Base-by-base conservation (phyloP, 2,797 vertebrate species). In the Thunnus albacares region DNA sequence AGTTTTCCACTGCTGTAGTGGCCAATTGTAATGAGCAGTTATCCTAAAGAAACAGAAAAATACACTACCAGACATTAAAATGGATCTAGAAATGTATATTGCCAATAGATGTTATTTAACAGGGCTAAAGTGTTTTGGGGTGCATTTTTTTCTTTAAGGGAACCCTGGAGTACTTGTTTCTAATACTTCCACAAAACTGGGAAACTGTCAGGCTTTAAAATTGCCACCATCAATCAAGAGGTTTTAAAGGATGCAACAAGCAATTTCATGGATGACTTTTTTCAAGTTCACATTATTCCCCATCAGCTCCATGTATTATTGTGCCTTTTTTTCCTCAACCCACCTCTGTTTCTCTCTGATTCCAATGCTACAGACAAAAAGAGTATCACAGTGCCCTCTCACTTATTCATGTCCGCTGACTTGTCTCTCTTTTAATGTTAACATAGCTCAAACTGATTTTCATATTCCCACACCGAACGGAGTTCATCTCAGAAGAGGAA, bases 171-270 rank as follows among this genome's bases (percentile, higher is more conserved):
- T 87, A 75, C 79, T 88, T 52, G 82, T 56, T 85, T 88, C 89
- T 87, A 91, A 91, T 85, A 89, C 81, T 79, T 93, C 89, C 79
- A 84, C 76, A 47, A 58, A 85, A 89, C 91, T 89, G 88, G 81
- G 84, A 89, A 87, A 91, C 83, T 76, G 79, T 89, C 83, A 93
- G 56, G 85, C 84, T 91, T 92, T 92, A 91, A 95, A 95, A 94
- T 95, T 95, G 93, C 89, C 91, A 93, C 85, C 92, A 95, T 94
- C 89, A 91, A 93, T 93, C 89, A 94, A 92, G 86, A 87, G 77
- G 85, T 89, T 91, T 75, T 92, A 91, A 93, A 86, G 89, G 89
- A 94, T 89, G 80, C 84, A 92, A 91, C 82, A 88, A 84, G 91
- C 92, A 95, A 93, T 88, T 91, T 91, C 89, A 84, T 89, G 86